phyloP scores from a whole-genome alignment of 1,140 invertebrate species.

The Zaprionus tsacasi region DNA sequence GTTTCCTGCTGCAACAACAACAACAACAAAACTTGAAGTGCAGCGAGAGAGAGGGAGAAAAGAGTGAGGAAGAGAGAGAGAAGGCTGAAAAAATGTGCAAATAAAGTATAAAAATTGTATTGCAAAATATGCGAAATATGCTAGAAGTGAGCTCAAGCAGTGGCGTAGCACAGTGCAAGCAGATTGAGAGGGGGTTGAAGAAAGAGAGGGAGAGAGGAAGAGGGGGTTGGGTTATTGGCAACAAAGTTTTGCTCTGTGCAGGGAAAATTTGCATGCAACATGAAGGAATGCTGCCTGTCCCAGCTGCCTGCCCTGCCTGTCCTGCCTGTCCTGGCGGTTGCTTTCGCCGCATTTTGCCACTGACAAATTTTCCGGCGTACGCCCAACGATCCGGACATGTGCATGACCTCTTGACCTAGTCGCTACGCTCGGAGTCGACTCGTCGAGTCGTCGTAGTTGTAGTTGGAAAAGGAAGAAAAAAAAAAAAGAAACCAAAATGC shows the following conservation, averaged over 20 bases:
- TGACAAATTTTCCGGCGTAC: slow-evolving; percentile 42
- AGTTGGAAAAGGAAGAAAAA: background rate
- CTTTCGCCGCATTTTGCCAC: slow-evolving; percentile 26
- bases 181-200: background rate
- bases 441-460: background rate
- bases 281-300: slow-evolving; percentile 35
- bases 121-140: slow-evolving; percentile 50
- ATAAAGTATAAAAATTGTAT: slow-evolving; percentile 23
- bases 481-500: slow-evolving; percentile 17
- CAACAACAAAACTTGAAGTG: slow-evolving; percentile 51
- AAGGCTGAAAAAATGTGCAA: slow-evolving; percentile 4
- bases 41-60: slow-evolving; percentile 1
- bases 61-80: background rate
- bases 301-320: background rate
- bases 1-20: slow-evolving; percentile 36
- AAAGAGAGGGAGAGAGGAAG: too few relatives aligned
- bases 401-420: slow-evolving; percentile 73
- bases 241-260: slow-evolving; percentile 33
- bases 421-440: slow-evolving; percentile 17
- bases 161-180: background rate
- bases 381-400: slow-evolving; percentile 35
- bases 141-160: slow-evolving; percentile 7
- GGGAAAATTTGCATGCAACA: slow-evolving; percentile 54
- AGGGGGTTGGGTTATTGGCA: slow-evolving; percentile 5
- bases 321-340: background rate